Evolutionary conservation across 30 jellyfish, hydroid and myxozoan genomes (phyloP).

Genomic region (Clytia hemisphaerica): DNA sequence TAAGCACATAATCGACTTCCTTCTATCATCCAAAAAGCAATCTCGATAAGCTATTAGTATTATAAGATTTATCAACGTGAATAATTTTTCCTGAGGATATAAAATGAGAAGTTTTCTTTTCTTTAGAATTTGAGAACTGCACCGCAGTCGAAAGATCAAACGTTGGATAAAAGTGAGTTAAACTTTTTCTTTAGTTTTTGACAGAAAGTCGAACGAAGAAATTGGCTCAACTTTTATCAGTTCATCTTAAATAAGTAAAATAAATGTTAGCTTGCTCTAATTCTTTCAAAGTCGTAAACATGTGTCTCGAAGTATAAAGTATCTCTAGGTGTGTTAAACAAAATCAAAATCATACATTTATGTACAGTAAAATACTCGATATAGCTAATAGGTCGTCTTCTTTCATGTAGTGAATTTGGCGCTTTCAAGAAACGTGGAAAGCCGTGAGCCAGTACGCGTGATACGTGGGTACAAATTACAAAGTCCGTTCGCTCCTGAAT

Average conservation of each 20-base stretch:
- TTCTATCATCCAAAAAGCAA: too few relatives aligned
- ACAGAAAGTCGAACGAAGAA: too few relatives aligned
- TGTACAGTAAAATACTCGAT: not conserved
- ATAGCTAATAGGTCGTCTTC: not conserved
- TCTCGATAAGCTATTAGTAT: too few relatives aligned
- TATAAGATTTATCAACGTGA: too few relatives aligned
- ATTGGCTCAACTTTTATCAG: too few relatives aligned
- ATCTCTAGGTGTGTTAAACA: not conserved
- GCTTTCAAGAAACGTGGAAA: constrained; percentile 43
- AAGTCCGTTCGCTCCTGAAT: constrained; percentile 61
- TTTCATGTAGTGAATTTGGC: constrained; percentile 52
- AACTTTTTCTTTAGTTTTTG: not conserved
- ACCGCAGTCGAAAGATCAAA: constrained; percentile 68
- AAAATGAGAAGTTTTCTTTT: too few relatives aligned
- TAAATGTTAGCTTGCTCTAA: not conserved
- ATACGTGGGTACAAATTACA: constrained; percentile 67
- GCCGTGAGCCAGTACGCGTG: constrained; percentile 63
- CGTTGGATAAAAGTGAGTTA: constrained; percentile 56
- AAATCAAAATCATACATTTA: not conserved
- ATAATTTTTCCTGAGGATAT: too few relatives aligned
- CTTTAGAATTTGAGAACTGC: constrained; percentile 71
- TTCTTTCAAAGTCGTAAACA: not conserved
- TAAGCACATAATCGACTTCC: too few relatives aligned
- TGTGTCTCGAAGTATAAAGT: not conserved
- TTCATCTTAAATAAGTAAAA: too few relatives aligned